Evolutionary conservation across 2,113 vertebrate species (phyloP).

Genomic region (Ceyx cyanopectus): DNA sequence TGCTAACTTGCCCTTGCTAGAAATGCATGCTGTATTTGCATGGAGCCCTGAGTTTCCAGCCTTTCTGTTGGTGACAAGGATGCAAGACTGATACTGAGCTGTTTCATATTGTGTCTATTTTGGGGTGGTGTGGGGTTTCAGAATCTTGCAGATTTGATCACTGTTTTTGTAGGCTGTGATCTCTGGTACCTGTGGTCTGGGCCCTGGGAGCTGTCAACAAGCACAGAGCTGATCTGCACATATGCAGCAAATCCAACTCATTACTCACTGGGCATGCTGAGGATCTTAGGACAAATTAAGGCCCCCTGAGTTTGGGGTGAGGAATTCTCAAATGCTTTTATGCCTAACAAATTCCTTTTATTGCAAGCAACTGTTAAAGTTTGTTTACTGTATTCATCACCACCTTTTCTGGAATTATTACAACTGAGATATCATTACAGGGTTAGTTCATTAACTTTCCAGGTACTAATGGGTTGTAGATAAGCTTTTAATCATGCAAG

Average conservation of each 20-base stretch:
- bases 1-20: not conserved
- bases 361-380: not conserved
- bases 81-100: not conserved
- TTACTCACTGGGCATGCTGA: not conserved
- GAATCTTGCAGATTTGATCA: not conserved
- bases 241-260: not conserved
- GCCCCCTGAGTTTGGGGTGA: not conserved
- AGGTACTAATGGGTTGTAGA: not conserved
- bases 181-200: not conserved
- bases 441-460: not conserved
- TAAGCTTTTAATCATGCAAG: constrained; percentile 1
- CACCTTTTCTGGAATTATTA: not conserved
- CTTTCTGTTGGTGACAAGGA: not conserved
- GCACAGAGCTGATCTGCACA: fast-evolving
- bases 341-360: not conserved
- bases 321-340: not conserved
- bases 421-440: not conserved
- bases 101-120: not conserved
- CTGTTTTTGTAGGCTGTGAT: not conserved
- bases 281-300: not conserved
- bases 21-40: not conserved
- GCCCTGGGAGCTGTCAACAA: not conserved
- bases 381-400: not conserved
- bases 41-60: not conserved
- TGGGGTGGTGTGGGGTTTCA: not conserved